Conservation (phyloP, 2,113 vertebrate genomes). For the Procavia capensis region DNA sequence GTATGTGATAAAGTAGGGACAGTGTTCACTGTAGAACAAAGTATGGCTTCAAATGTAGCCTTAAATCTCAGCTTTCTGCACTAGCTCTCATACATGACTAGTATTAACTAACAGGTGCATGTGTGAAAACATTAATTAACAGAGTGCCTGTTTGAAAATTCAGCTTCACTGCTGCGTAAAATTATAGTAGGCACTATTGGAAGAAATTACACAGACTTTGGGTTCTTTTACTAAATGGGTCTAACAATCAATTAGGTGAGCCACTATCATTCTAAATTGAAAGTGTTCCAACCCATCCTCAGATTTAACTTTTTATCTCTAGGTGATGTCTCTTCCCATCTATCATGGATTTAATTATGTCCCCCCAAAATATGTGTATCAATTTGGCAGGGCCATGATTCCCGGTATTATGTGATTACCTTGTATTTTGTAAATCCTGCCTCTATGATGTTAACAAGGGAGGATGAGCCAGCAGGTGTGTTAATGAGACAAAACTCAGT, state of each 20-base stretch:
- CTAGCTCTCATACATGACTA: not conserved
- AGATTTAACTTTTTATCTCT: not conserved
- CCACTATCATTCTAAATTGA: not conserved
- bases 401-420: too few relatives aligned
- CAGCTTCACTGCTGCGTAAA: not conserved
- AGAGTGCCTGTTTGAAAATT: constrained; percentile 15
- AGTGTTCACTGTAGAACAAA: not conserved
- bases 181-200: not conserved
- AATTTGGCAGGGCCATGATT: too few relatives aligned
- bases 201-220: not conserved
- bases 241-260: not conserved
- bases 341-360: too few relatives aligned
- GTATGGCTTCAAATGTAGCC: not conserved
- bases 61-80: not conserved
- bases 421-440: too few relatives aligned
- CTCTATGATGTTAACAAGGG: too few relatives aligned
- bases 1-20: not conserved
- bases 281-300: not conserved
- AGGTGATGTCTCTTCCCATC: not conserved
- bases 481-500: too few relatives aligned
- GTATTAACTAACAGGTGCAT: constrained; percentile 7
- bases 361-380: too few relatives aligned
- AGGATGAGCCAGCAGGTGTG: too few relatives aligned
- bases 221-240: not conserved
- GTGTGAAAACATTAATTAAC: not conserved